Conservation (phyloP, 1,140 invertebrate genomes). For the Theocolax elegans region DNA sequence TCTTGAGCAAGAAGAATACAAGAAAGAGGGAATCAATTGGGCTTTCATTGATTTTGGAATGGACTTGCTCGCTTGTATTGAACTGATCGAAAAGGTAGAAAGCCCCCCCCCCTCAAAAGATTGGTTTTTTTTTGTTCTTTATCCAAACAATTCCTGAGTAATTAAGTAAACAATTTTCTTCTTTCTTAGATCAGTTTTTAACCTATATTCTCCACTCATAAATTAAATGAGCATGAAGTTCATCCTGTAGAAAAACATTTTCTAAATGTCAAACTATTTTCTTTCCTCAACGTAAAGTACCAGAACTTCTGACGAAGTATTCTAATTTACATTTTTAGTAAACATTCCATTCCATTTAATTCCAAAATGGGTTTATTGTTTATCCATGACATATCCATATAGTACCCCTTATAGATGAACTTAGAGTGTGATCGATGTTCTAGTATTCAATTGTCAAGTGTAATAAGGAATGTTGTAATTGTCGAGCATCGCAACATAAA, state of each 20-base stretch:
- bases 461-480: not conserved
- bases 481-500: not conserved
- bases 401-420: not conserved
- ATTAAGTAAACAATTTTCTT: not conserved
- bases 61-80: constrained; percentile 96
- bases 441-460: constrained; percentile 14
- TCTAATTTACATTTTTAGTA: too few species aligned
- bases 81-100: constrained; percentile 95
- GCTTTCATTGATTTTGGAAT: constrained; percentile 97
- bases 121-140: constrained; percentile 29
- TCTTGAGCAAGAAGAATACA: constrained; percentile 97
- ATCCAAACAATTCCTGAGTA: constrained; percentile 2
- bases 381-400: too few species aligned
- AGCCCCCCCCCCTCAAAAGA: constrained; percentile 43
- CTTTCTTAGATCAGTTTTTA: constrained; percentile 11
- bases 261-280: too few species aligned
- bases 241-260: too few species aligned
- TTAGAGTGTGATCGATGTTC: constrained; percentile 23
- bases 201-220: too few species aligned
- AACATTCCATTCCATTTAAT: too few species aligned
- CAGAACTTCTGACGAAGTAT: too few species aligned
- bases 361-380: too few species aligned
- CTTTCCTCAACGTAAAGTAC: too few species aligned
- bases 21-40: constrained; percentile 93
- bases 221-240: not conserved